Percentiles rank a stretch among this genome's conserved stretches.
Evolutionary conservation across 2,888 invertebrate species (phyloP).

Genomic region (Pegoplata infirma): DNA sequence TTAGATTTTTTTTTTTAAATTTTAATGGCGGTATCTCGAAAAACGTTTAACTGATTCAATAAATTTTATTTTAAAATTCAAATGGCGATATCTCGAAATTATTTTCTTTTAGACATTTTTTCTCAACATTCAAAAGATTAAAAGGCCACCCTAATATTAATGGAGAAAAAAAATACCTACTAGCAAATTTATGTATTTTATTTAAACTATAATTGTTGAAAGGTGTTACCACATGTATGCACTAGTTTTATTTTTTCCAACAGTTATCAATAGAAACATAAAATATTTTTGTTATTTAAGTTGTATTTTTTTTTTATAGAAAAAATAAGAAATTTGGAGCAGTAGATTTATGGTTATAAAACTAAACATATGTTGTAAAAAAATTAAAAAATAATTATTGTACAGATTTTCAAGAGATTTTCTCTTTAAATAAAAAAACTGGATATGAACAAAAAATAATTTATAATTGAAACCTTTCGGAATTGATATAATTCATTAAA

Average conservation of each 20-base stretch:
- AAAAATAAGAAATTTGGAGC: slow-evolving; percentile 41
- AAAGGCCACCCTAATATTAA: too few relatives aligned
- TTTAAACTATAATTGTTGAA: slow-evolving; percentile 57
- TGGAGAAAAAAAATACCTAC: slow-evolving; percentile 51
- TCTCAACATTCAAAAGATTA: too few relatives aligned
- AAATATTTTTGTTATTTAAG: slow-evolving; percentile 5
- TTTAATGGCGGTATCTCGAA: too few relatives aligned
- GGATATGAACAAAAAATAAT: neutral
- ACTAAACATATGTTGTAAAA: slow-evolving; percentile 16
- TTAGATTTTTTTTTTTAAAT: too few relatives aligned
- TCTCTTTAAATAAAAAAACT: neutral
- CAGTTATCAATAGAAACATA: slow-evolving; percentile 13
- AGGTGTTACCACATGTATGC: slow-evolving; percentile 58
- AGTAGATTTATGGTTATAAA: slow-evolving; percentile 48
- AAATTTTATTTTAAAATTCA: too few relatives aligned
- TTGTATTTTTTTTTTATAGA: slow-evolving; percentile 4
- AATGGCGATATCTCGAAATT: too few relatives aligned
- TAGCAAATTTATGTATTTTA: slow-evolving; percentile 58
- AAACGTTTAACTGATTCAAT: too few relatives aligned
- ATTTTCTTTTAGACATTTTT: too few relatives aligned
- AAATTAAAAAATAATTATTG: neutral
- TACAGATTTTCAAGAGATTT: neutral
- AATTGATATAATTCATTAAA: too few relatives aligned
- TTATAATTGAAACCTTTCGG: slow-evolving; percentile 26
- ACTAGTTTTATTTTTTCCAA: slow-evolving; percentile 12